Percentiles rank a stretch among this genome's conserved stretches.
These are phyloP conservation scores for Scelioninae gen. 2 DNA, from an alignment of 2,888 invertebrate species.

Conservation along the genomic window DNA sequence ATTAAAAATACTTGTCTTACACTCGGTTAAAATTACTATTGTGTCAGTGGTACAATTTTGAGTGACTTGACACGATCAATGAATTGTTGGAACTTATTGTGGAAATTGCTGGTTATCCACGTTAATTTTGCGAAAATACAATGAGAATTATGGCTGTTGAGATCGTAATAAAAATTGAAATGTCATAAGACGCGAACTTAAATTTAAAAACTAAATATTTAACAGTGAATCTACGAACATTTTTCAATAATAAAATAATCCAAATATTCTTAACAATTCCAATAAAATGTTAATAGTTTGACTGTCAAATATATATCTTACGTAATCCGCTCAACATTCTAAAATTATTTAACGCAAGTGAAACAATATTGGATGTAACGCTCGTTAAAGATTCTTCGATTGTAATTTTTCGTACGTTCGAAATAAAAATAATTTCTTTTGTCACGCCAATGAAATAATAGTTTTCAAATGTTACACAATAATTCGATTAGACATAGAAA, in stretches of 20 bases:
- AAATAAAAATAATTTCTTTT: slow-evolving; percentile 1
- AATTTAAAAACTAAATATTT: slow-evolving; percentile 21
- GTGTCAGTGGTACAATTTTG: too few relatives aligned
- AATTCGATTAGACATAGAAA: slow-evolving; percentile 11
- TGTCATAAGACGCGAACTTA: slow-evolving; percentile 17
- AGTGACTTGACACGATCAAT: too few relatives aligned
- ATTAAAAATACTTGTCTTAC: too few relatives aligned
- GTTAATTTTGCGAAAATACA: neutral
- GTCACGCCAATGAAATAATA: slow-evolving; percentile 6
- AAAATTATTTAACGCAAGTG: slow-evolving; percentile 40
- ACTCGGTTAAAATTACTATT: too few relatives aligned
- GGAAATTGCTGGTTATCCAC: neutral
- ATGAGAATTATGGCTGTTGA: slow-evolving; percentile 24
- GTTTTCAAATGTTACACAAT: neutral
- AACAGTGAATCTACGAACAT: slow-evolving; percentile 33
- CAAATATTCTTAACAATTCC: slow-evolving; percentile 41
- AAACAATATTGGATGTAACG: slow-evolving; percentile 43
- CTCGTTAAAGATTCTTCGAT: slow-evolving; percentile 30
- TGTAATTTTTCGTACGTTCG: slow-evolving; percentile 30
- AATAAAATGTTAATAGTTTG: slow-evolving; percentile 34
- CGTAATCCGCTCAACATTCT: slow-evolving; percentile 30
- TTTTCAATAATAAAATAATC: slow-evolving; percentile 45
- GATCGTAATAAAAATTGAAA: slow-evolving; percentile 20
- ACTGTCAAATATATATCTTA: slow-evolving; percentile 31
- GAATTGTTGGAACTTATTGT: too few relatives aligned